Base-by-base conservation (phyloP, 1,140 invertebrate species). In the Schmidtea mediterranea region DNA sequence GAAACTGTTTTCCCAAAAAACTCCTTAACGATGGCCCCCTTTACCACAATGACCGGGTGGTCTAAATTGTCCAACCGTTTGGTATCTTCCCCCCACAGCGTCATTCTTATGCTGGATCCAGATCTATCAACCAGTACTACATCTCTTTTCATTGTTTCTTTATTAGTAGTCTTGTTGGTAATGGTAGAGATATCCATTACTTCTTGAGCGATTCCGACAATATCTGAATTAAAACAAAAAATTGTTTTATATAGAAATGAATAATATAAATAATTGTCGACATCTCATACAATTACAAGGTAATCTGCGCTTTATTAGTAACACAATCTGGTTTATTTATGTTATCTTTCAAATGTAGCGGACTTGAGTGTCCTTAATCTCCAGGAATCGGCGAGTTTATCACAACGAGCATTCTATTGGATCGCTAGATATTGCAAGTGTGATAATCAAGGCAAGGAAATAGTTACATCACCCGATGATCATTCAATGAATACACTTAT, bases 111-210 rank as follows among this genome's bases (percentile, higher is more conserved):
- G 50, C 76, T 74, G 47, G 74, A 73, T 51, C 75, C 75, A 36
- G 78, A 76, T 53, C 77, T 72, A 66, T 98, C 92, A 0, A 94
- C 77, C 6, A 98, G 57, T 13, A 71, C 72, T 1, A 95, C 53
- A 54, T 95, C 86, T 52, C 84, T 70, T 59, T 97, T 97, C 52
- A 75, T 78, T 1, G 94, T 67, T 65, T 87, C 79, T 58, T 74
- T 77, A 26, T 78, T 76, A 0, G 76, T 78, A 43, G 71, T 74
- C 58, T 71, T 74, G 2, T 76, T 73, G 9, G 73, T 74, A 13
- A 97, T 68, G 2, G 72, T 72, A 51, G 73, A 67, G 8, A 86
- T 32, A 53, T 92, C 84, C 2, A 68, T 65, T 2, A 69, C 69
- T 24, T 67, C 67, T 59, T 82, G 83, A 54, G 81, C 81, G 21